These are phyloP conservation scores for Lepas anatifera DNA, from an alignment of 2,888 invertebrate species.

Conservation along the genomic window DNA sequence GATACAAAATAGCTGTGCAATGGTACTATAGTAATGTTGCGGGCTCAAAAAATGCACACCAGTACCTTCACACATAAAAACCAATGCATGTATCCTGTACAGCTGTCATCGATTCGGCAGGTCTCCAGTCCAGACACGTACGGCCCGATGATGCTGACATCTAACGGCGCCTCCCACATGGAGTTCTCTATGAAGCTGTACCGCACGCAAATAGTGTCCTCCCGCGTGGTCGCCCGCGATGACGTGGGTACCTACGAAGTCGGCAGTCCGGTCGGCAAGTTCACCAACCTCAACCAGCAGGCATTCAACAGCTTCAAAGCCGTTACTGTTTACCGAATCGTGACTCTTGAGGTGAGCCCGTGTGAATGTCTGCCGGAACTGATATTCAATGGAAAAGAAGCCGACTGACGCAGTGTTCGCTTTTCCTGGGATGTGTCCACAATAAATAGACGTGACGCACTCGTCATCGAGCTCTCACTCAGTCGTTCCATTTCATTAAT, in stretches of 20 bases:
- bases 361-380: no score
- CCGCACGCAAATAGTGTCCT: slow-evolving; percentile 28
- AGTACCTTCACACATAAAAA: no score
- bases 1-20: no score
- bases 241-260: not conserved
- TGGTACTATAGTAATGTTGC: no score
- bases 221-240: not conserved
- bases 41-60: no score
- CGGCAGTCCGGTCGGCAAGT: slow-evolving; percentile 14
- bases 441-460: no score
- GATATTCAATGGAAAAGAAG: no score
- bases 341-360: slow-evolving; percentile 30
- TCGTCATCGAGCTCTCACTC: no score
- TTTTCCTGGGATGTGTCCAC: no score
- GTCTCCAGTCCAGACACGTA: not conserved
- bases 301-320: slow-evolving; percentile 45
- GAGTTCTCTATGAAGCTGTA: slow-evolving; percentile 59
- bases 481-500: no score
- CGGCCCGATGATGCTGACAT: slow-evolving; percentile 34
- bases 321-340: slow-evolving; percentile 71
- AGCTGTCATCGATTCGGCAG: not conserved
- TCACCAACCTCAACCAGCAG: slow-evolving; percentile 14
- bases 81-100: no score
- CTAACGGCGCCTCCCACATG: slow-evolving; percentile 61
- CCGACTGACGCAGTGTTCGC: no score